phyloP scores from a whole-genome alignment of 2,797 vertebrate genomes.

The Masticophis lateralis region DNA sequence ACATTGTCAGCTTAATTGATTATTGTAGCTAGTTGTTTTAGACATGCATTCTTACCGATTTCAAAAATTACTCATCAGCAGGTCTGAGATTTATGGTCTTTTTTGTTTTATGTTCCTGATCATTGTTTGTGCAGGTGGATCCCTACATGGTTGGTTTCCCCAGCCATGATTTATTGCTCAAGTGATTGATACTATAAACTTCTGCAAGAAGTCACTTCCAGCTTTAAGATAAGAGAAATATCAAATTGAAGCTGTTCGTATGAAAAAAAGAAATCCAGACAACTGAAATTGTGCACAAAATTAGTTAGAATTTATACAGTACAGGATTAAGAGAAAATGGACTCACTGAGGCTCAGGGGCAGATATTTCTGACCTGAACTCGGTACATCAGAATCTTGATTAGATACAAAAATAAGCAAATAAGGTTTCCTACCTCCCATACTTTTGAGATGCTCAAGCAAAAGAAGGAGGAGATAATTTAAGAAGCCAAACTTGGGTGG shows the following conservation, averaged over 20 bases:
- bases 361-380: conserved; percentile 29
- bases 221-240: conserved; percentile 64
- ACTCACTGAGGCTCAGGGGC: conserved; percentile 9
- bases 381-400: conserved; percentile 19
- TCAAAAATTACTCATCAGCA: conserved; percentile 70
- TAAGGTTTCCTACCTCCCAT: not conserved
- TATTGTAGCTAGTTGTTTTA: conserved; percentile 46
- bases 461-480: not conserved
- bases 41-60: conserved; percentile 54
- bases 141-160: conserved; percentile 72
- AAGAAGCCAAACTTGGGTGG: not conserved
- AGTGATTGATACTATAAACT: conserved; percentile 73
- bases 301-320: conserved; percentile 28
- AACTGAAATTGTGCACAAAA: conserved; percentile 38
- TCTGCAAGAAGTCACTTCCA: conserved; percentile 61
- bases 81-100: conserved; percentile 72
- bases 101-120: conserved; percentile 68
- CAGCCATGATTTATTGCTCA: conserved; percentile 72
- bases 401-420: conserved; percentile 28
- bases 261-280: conserved; percentile 49
- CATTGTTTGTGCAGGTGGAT: conserved; percentile 80
- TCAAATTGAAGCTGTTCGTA: conserved; percentile 67
- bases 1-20: conserved; percentile 71
- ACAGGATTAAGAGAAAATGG: conserved; percentile 28
- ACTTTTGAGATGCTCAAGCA: not conserved